These are phyloP conservation scores for Catostylus mosaicus DNA, from an alignment of 30 jellyfish, hydroid and myxozoan species.

Conservation along the genomic window DNA sequence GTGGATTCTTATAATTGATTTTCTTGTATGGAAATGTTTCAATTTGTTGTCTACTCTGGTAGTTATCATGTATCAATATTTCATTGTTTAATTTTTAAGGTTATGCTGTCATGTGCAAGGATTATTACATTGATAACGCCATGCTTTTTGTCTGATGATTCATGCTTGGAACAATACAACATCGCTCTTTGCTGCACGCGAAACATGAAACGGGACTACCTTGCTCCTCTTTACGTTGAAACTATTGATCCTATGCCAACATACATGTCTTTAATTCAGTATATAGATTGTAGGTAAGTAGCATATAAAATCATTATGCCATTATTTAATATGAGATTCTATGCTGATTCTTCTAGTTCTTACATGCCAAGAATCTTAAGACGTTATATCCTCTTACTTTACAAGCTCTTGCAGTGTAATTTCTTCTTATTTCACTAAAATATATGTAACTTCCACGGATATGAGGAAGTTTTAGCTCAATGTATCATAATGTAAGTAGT, in stretches of 20 bases:
- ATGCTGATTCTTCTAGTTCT: too few species aligned
- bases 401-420: too few species aligned
- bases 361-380: too few species aligned
- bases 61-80: not conserved
- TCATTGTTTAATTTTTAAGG: slow-evolving; percentile 40
- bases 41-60: not conserved
- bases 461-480: too few species aligned
- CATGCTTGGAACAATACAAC: slow-evolving; percentile 87
- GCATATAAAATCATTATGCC: not conserved
- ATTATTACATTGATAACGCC: slow-evolving; percentile 77
- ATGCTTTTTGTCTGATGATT: slow-evolving; percentile 49
- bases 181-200: slow-evolving; percentile 93
- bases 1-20: too few species aligned
- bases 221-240: slow-evolving; percentile 85
- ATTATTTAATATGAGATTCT: too few species aligned
- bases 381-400: too few species aligned
- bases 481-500: too few species aligned
- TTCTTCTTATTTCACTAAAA: too few species aligned
- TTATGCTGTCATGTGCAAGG: slow-evolving; percentile 83
- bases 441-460: too few species aligned
- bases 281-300: slow-evolving; percentile 82
- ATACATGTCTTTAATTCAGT: slow-evolving; percentile 87
- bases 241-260: slow-evolving; percentile 80
- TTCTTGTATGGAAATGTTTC: not conserved
- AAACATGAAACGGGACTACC: slow-evolving; percentile 75